Base-by-base conservation (phyloP, 2,888 invertebrate species). In the Thyatira batis region DNA sequence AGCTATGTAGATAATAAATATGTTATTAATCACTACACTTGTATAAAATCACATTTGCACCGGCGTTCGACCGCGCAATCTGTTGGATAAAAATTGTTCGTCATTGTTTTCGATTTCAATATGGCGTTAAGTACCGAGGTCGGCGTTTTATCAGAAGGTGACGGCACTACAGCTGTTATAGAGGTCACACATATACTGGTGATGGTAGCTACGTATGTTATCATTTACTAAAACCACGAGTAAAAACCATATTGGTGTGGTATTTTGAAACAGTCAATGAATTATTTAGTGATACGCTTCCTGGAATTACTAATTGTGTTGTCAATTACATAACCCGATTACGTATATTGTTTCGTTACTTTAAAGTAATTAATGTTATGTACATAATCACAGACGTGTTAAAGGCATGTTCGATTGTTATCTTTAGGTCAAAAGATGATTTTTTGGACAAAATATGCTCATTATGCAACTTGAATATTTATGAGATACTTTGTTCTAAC, bases 41-140 rank as follows among this genome's bases (percentile, higher is more conserved):
- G 80, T 87, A 87, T 84, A 86, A 78, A 82, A 87, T 87, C 88
- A 89, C 88, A 90, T 87, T 85, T 84, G 85, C 81, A 81, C 79
- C 76, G 68, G 57, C 59, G 65, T 69, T 69, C 69, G 66, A 69
- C 68, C 76, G 72, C 76, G 75, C 79, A 83, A 81, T 79, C 82
- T 85, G 72, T 67, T 78, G 73, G 54, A 73, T 71, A 67, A 53
- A 58, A 57, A 59, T 53, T 57, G 45, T 52, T 55, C 58, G 59
- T 59, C 61, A 62, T 54, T 43, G 61, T 49, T 54, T 52, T 60
- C 52, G 49, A 63, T 63, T 61, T 58, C 63, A 62, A 59, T 54
- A 57, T 55, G 55, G 57, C 65, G 56, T 50, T 56, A 50, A 49
- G 50, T 56, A 56, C 65, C 65, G 66, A 68, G 68, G 72, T 63